Conservation (phyloP, 2,797 vertebrate species). For the Yasuhikotakia modesta region DNA sequence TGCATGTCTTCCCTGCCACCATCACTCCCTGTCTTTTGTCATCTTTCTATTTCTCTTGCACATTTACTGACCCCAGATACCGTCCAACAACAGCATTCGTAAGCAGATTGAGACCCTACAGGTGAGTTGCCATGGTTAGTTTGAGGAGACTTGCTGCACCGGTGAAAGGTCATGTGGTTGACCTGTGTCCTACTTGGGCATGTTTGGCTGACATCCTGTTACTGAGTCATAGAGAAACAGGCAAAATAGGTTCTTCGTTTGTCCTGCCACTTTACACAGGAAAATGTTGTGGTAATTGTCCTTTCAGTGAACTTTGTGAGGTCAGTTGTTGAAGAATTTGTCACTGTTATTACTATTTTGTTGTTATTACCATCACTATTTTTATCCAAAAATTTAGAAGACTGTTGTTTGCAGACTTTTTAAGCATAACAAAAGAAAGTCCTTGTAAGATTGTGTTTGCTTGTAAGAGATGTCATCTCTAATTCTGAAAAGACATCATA, state of each 20-base stretch:
- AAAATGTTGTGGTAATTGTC: neutral
- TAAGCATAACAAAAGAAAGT: no score
- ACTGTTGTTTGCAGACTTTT: no score
- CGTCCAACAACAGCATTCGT: conserved; percentile 99
- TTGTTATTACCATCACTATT: no score
- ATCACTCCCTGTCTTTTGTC: conserved; percentile 71
- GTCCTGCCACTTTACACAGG: neutral
- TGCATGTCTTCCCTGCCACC: conserved; percentile 86
- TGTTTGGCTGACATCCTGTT: conserved; percentile 1
- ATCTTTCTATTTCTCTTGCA: conserved; percentile 80
- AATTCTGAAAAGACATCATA: neutral
- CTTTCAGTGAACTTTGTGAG: no score
- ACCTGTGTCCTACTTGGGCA: conserved; percentile 28
- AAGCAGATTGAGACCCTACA: conserved; percentile 99
- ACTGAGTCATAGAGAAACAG: neutral
- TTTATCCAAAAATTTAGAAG: no score
- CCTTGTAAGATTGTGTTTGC: no score
- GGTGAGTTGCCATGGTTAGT: conserved; percentile 85
- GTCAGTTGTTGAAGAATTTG: neutral
- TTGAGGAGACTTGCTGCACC: conserved; percentile 7
- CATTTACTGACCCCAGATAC: conserved; percentile 97
- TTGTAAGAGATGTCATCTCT: no score
- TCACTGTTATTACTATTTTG: no score
- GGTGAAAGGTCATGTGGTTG: conserved; percentile 40
- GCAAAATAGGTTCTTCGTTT: neutral